Evolutionary conservation across 2,113 vertebrate species (phyloP), one percentile per base, ranked within the genome.

Genomic region (Albula glossodonta): DNA sequence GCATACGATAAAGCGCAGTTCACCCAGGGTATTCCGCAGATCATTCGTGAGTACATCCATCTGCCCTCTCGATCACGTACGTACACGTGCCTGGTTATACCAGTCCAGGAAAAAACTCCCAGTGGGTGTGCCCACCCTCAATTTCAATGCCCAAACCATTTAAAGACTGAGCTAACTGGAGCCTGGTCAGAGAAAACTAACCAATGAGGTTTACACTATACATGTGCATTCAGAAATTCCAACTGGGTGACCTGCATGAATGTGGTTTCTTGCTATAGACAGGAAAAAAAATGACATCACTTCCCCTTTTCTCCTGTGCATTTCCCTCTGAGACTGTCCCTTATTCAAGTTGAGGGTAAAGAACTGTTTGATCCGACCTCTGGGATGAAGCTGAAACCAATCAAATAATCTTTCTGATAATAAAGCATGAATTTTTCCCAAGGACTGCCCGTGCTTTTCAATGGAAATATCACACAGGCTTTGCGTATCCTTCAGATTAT

Each of bases 241-340:
- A 63, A 63, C 57, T 63, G 57, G 17, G 17, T 17, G 10, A 10
- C 25, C 41, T 50, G 48, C 31, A 31, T 22, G 8, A 8, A 50
- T 50, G 41, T 4, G 31, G 41, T 12, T 79, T 17, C 13, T 48
- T 17, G 78, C 25, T 48, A 2, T 50, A 15, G 22, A 50, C 31
- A 78, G n/a, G 31, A 50, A 15, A 50, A 4, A 10, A 70, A 10
- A 83, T 13, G 11, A 63, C 82, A 83, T 66, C 60, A 66, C 41
- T 83, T 50, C 82, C 82, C 82, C 82, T 83, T 50, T 50, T 56
- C 57, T 50, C 82, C 48, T 13, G 41, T 70, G 81, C 60, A 8
- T 4, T 51, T 50, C 57, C 82, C 57, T 70, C 60, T 49, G 57
- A 66, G 31, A 56, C 82, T 25, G 41, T 83, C 31, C 56, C 53